Percentiles rank a stretch among this genome's conserved stretches.
These are phyloP conservation scores for Aradus depressus DNA, from an alignment of 2,888 invertebrate species.

Conservation along the genomic window DNA sequence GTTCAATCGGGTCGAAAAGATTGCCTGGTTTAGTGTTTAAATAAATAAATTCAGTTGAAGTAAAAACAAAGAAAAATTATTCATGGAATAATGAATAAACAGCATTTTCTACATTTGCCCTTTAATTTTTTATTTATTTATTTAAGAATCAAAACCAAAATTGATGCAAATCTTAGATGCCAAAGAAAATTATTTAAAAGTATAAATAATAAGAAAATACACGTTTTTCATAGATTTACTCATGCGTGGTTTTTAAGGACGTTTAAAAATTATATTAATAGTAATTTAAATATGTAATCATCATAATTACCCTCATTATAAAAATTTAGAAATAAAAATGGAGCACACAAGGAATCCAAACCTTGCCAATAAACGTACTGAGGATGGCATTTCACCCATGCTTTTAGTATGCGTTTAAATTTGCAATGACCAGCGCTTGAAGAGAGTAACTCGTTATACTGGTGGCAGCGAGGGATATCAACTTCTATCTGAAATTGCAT, in stretches of 20 bases:
- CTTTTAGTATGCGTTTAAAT: conserved; percentile 84
- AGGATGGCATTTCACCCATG: conserved; percentile 89
- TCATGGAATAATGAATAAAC: too few relatives aligned
- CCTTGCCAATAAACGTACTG: conserved; percentile 99
- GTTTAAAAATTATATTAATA: neutral
- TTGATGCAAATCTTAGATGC: conserved; percentile 7
- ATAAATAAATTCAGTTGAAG: too few relatives aligned
- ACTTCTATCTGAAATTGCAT: conserved; percentile 72
- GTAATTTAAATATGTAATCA: neutral
- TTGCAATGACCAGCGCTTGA: conserved; percentile 87
- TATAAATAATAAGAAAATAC: too few relatives aligned
- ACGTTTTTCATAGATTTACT: too few relatives aligned
- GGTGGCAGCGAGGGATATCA: conserved; percentile 97
- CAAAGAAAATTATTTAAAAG: too few relatives aligned
- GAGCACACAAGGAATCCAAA: conserved; percentile 92
- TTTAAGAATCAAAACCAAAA: too few relatives aligned
- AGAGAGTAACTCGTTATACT: conserved; percentile 92
- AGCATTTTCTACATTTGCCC: too few relatives aligned
- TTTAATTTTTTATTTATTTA: too few relatives aligned
- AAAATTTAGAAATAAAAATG: conserved; percentile 92
- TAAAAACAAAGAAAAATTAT: too few relatives aligned
- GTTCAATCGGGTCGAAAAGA: too few relatives aligned
- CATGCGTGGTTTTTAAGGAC: too few relatives aligned
- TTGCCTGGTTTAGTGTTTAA: too few relatives aligned
- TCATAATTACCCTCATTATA: conserved; percentile 72